Evolutionary conservation across 2,113 vertebrate species (phyloP).

Genomic region (Epinephelus lanceolatus): DNA sequence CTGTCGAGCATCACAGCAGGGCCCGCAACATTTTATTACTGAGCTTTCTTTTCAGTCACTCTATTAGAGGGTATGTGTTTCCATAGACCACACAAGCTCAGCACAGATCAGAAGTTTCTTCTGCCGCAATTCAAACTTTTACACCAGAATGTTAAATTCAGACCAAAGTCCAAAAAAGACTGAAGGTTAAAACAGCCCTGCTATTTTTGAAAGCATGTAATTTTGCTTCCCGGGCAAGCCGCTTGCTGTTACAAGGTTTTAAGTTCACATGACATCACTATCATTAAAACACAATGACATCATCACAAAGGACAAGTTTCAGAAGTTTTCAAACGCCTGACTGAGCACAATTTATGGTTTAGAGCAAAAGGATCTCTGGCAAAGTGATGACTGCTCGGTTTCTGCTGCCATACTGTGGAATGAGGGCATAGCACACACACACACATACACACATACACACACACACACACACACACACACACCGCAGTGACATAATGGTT

Average conservation of each 20-base stretch:
- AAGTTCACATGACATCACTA: slow-evolving; percentile 78
- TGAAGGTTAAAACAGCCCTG: slow-evolving; percentile 35
- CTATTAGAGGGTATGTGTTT: slow-evolving; percentile 56
- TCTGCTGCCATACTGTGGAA: slow-evolving; percentile 40
- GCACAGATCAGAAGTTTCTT: slow-evolving; percentile 36
- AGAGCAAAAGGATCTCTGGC: slow-evolving; percentile 42
- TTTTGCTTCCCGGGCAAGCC: slow-evolving; percentile 63
- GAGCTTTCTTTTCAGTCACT: slow-evolving; percentile 8
- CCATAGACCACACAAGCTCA: slow-evolving; percentile 65
- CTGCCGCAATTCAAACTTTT: slow-evolving; percentile 49
- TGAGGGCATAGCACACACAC: slow-evolving; percentile 31
- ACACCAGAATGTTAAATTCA: slow-evolving; percentile 43
- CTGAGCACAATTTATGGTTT: slow-evolving; percentile 72
- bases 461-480: slow-evolving; percentile 28
- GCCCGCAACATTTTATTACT: slow-evolving; percentile 3
- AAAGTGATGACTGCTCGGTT: slow-evolving; percentile 66
- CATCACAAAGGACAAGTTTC: slow-evolving; percentile 55
- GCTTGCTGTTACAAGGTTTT: slow-evolving; percentile 36
- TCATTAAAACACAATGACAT: slow-evolving; percentile 73
- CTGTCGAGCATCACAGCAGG: slow-evolving; percentile 35
- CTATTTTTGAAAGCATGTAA: slow-evolving; percentile 71
- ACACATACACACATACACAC: slow-evolving; percentile 33
- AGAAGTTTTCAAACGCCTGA: slow-evolving; percentile 62
- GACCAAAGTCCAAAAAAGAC: slow-evolving; percentile 38
- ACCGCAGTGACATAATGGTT: slow-evolving; percentile 46